Conservation (phyloP, 2,888 invertebrate species). For the Lithophane leautieri region DNA sequence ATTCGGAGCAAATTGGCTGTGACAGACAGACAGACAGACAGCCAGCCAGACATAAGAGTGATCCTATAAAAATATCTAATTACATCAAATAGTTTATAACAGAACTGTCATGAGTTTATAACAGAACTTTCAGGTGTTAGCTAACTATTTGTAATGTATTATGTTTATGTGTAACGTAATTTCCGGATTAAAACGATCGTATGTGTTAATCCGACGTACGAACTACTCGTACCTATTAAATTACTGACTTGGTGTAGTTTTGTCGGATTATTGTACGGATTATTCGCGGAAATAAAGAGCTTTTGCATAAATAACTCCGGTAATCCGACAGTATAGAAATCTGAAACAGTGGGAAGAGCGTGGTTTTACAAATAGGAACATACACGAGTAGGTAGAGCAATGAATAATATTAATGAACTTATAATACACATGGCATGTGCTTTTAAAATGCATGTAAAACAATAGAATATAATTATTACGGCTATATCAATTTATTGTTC, state of each 20-base stretch:
- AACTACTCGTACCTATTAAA: conserved; percentile 10
- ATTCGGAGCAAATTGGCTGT: no score
- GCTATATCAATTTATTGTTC: neutral
- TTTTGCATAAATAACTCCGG: conserved; percentile 1
- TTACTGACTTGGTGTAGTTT: neutral
- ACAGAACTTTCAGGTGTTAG: neutral
- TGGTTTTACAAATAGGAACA: neutral
- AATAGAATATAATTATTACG: no score
- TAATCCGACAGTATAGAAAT: neutral
- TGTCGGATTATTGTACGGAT: conserved; percentile 8
- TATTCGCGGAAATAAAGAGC: conserved; percentile 1
- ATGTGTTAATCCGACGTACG: conserved; percentile 6
- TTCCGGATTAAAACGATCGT: conserved; percentile 29
- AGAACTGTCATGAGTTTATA: no score
- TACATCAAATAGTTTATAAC: no score
- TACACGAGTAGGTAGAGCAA: no score
- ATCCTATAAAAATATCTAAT: no score
- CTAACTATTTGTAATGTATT: neutral
- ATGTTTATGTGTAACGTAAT: conserved; percentile 1
- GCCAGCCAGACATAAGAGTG: no score
- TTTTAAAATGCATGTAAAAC: neutral
- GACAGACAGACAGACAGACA: no score
- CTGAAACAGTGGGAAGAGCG: neutral
- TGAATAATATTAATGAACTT: no score
- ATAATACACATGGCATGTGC: no score